Conservation (phyloP, 2,888 invertebrate genomes). For the Lithophane leautieri region DNA sequence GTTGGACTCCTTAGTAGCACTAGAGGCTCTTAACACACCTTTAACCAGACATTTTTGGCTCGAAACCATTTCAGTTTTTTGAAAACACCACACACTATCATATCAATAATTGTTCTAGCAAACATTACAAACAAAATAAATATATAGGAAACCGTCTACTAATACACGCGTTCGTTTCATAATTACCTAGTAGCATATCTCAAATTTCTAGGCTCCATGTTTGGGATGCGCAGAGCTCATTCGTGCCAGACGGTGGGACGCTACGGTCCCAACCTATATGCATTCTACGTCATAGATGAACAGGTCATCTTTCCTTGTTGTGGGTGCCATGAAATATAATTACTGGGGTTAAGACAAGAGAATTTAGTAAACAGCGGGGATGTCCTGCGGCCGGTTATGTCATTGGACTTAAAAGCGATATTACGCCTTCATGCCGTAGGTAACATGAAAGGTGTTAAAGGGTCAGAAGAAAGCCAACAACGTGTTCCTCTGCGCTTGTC, state of each 20-base stretch:
- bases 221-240: slow-evolving; percentile 3
- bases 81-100: not conserved
- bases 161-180: not conserved
- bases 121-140: not conserved
- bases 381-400: not conserved
- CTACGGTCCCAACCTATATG: not conserved
- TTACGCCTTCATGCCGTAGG: no score
- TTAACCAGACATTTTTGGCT: not conserved
- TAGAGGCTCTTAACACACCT: not conserved
- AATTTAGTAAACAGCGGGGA: not conserved
- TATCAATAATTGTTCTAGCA: not conserved
- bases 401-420: no score
- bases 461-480: not conserved
- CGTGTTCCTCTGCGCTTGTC: not conserved
- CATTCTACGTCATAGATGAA: slow-evolving; percentile 3
- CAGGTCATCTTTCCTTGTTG: slow-evolving; percentile 3
- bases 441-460: no score
- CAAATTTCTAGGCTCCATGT: slow-evolving; percentile 34
- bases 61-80: not conserved
- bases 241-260: slow-evolving; percentile 46
- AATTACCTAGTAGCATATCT: slow-evolving; percentile 20
- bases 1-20: not conserved
- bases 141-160: not conserved
- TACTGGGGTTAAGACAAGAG: no score
- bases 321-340: not conserved